phyloP scores from a whole-genome alignment of 2,113 vertebrate genomes.

The Gobiocypris rarus region DNA sequence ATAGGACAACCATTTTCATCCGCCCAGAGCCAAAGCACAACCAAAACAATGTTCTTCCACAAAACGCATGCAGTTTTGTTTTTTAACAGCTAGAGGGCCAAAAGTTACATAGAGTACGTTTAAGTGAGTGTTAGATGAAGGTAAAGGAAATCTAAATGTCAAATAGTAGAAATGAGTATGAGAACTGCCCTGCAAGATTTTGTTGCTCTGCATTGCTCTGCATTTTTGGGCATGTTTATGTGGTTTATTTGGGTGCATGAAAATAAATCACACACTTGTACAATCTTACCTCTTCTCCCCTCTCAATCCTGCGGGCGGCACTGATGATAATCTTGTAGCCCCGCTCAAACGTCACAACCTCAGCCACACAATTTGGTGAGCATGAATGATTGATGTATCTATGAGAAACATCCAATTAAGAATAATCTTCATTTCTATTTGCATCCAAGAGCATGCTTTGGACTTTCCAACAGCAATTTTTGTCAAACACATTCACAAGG shows the following conservation, averaged over 20 bases:
- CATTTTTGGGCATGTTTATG: not conserved
- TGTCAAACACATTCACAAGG: not conserved
- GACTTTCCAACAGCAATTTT: not conserved
- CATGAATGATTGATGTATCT: constrained; percentile 99
- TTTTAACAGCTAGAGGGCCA: no score
- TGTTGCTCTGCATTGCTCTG: not conserved
- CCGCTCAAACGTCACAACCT: constrained; percentile 95
- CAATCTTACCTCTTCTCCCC: constrained; percentile 89
- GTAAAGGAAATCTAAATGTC: not conserved
- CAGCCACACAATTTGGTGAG: constrained; percentile 94
- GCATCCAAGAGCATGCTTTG: not conserved
- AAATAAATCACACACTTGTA: not conserved
- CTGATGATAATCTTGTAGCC: constrained; percentile 98
- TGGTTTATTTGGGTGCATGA: not conserved
- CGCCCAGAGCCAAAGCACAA: no score
- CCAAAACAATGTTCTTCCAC: no score
- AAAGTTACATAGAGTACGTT: not conserved
- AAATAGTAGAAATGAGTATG: not conserved
- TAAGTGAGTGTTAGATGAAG: not conserved
- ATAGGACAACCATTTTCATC: no score
- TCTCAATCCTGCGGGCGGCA: constrained; percentile 90
- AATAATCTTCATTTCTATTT: not conserved
- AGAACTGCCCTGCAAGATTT: not conserved
- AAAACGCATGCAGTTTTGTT: no score
- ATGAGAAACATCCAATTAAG: not conserved